These are phyloP conservation scores for Stegodyphus dumicola DNA, from an alignment of 1,140 invertebrate species.

Conservation along the genomic window DNA sequence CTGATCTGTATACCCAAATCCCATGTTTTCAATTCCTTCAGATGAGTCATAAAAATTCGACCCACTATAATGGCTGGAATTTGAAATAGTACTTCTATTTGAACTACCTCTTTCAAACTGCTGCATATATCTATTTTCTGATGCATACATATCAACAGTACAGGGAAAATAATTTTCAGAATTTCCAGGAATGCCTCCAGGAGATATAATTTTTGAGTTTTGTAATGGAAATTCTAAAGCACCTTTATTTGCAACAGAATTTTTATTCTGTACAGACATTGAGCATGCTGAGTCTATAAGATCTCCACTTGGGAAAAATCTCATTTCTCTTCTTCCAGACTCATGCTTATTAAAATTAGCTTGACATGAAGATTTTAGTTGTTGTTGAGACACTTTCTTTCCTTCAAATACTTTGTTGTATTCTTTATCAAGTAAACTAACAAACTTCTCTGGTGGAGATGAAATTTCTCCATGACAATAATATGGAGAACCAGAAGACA, in stretches of 20 bases:
- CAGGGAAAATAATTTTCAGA: background rate
- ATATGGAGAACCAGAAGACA: background rate
- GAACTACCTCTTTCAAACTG: background rate
- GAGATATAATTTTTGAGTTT: background rate
- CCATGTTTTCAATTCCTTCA: slow-evolving; percentile 45
- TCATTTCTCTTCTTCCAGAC: slow-evolving; percentile 13
- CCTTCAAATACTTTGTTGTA: slow-evolving; percentile 57
- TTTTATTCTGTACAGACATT: slow-evolving; percentile 21
- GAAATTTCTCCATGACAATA: background rate
- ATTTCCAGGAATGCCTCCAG: background rate
- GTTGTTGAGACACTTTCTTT: slow-evolving; percentile 37
- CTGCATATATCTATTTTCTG: background rate
- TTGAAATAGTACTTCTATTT: background rate
- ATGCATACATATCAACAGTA: too few species aligned
- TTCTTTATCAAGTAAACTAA: slow-evolving; percentile 60
- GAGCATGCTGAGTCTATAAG: slow-evolving; percentile 10
- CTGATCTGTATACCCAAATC: slow-evolving; percentile 31
- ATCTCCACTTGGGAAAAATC: slow-evolving; percentile 24
- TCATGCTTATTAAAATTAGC: background rate
- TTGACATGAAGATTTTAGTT: slow-evolving; percentile 22
- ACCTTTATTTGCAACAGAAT: background rate
- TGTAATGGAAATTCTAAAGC: background rate
- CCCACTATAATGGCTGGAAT: background rate
- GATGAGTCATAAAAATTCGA: slow-evolving; percentile 10
- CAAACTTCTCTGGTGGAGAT: slow-evolving; percentile 12